phyloP scores from a whole-genome alignment of 1,140 invertebrate genomes.

The Idris sp. region DNA sequence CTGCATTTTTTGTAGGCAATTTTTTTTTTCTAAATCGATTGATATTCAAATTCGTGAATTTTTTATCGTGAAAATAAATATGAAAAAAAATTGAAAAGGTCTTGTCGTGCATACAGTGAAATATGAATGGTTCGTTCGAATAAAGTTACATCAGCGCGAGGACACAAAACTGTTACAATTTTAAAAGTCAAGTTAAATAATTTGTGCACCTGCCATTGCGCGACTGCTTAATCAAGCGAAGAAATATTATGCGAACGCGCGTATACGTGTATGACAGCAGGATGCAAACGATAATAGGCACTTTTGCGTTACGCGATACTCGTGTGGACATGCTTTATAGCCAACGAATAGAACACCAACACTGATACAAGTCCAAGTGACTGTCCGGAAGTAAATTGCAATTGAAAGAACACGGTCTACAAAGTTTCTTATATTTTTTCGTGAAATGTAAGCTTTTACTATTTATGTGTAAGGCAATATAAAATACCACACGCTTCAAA shows the following conservation, averaged over 20 bases:
- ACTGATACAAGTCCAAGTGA: conserved; percentile 31
- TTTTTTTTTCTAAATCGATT: too few species aligned
- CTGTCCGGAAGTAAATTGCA: conserved; percentile 46
- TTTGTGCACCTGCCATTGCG: conserved; percentile 36
- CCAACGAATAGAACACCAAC: conserved; percentile 21
- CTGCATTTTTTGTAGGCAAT: too few species aligned
- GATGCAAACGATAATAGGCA: conserved; percentile 53
- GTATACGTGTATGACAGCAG: conserved; percentile 24
- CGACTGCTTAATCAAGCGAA: conserved; percentile 35
- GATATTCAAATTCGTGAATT: too few species aligned
- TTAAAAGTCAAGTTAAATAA: conserved; percentile 20
- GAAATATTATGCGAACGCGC: conserved; percentile 5
- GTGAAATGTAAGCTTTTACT: too few species aligned
- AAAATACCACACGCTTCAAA: too few species aligned
- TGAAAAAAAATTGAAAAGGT: too few species aligned
- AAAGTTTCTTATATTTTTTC: conserved; percentile 27
- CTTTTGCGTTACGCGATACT: conserved; percentile 53
- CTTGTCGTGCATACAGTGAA: too few species aligned
- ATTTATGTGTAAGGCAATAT: too few species aligned
- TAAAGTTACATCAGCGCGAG: too few species aligned
- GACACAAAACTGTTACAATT: too few species aligned
- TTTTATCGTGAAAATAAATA: too few species aligned
- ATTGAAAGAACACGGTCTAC: conserved; percentile 22
- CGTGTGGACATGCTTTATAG: conserved; percentile 32
- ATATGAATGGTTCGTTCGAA: too few species aligned